Evolutionary conservation across 2,797 vertebrate genomes (phyloP).

Genomic region (Eutrigla gurnardus): DNA sequence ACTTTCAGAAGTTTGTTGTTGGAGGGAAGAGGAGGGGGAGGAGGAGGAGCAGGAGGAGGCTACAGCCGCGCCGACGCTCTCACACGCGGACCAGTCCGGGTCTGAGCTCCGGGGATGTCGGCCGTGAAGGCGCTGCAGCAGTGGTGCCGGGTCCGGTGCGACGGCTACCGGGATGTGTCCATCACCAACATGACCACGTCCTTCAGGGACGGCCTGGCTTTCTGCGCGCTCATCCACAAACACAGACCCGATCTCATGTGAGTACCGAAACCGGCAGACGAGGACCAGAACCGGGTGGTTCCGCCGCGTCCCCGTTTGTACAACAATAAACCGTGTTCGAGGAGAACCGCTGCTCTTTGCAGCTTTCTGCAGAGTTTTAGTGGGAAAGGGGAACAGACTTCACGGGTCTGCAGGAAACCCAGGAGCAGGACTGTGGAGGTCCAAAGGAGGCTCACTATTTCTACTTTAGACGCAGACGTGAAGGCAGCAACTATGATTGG

Average conservation of each 20-base stretch:
- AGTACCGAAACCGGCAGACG: slow-evolving; percentile 60
- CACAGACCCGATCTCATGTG: slow-evolving; percentile 96
- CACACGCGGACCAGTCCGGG: slow-evolving; percentile 25
- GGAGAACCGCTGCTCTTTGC: background rate
- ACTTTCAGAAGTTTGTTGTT: slow-evolving; percentile 33
- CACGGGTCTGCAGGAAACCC: slow-evolving; percentile 15
- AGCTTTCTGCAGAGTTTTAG: background rate
- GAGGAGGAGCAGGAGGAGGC: background rate
- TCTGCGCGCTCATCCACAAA: slow-evolving; percentile 96
- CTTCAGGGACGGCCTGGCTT: slow-evolving; percentile 95
- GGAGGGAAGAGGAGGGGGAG: background rate
- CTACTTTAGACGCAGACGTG: too few species aligned
- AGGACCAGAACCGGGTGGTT: too few species aligned
- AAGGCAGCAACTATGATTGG: too few species aligned
- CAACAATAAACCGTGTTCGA: too few species aligned
- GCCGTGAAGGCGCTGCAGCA: slow-evolving; percentile 94
- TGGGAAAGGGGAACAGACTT: background rate
- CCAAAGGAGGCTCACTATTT: too few species aligned
- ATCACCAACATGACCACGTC: slow-evolving; percentile 99
- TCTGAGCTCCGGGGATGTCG: slow-evolving; percentile 82
- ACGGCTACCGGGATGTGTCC: slow-evolving; percentile 92
- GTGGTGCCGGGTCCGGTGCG: slow-evolving; percentile 93
- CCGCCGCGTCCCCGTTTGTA: too few species aligned
- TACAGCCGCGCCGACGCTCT: slow-evolving; percentile 2
- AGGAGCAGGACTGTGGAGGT: slow-evolving; percentile 26